These are phyloP conservation scores for Thunnus maccoyii DNA, from an alignment of 2,113 vertebrate species.

Conservation along the genomic window DNA sequence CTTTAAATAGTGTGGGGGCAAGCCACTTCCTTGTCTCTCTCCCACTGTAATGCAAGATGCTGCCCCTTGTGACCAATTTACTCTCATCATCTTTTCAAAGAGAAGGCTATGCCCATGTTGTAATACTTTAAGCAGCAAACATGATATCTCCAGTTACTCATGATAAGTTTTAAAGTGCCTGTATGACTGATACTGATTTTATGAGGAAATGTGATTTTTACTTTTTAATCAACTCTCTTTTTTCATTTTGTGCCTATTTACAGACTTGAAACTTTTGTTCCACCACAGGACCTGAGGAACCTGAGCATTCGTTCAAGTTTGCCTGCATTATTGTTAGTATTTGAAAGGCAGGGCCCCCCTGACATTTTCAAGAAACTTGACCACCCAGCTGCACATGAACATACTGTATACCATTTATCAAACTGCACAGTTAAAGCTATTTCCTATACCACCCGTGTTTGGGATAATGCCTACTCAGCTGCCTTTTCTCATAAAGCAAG, in stretches of 20 bases:
- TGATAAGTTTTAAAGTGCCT: constrained; percentile 12
- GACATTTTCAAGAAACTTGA: constrained; percentile 35
- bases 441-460: neutral
- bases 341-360: neutral
- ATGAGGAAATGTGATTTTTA: neutral
- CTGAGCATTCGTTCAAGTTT: neutral
- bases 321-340: neutral
- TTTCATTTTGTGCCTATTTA: neutral
- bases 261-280: neutral
- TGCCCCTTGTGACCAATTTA: constrained; percentile 66
- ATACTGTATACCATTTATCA: constrained; percentile 24
- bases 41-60: constrained; percentile 57
- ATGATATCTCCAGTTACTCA: constrained; percentile 4
- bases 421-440: neutral
- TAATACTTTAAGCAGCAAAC: constrained; percentile 55
- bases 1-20: constrained; percentile 70
- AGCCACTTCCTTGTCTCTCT: constrained; percentile 43
- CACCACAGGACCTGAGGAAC: neutral
- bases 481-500: constrained; percentile 39
- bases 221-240: neutral
- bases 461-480: constrained; percentile 4
- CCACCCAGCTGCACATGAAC: constrained; percentile 4
- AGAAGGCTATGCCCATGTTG: constrained; percentile 27
- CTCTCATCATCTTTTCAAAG: constrained; percentile 42
- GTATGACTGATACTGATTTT: neutral